Conservation (phyloP, 2,888 invertebrate species). For the Athrips mouffetella region DNA sequence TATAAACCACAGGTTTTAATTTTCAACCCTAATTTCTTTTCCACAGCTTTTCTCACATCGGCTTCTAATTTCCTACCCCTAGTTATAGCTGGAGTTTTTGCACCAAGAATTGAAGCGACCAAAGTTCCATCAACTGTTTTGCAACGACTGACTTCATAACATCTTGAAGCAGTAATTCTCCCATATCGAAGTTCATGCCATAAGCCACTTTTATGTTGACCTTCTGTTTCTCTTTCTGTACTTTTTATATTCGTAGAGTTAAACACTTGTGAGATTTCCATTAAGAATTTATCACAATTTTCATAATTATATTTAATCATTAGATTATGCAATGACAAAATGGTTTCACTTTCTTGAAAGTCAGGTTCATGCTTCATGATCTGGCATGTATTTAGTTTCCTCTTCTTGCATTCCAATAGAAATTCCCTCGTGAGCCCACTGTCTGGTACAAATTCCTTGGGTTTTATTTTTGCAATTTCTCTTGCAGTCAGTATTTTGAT, state of each 20-base stretch:
- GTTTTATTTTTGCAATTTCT: slow-evolving; percentile 23
- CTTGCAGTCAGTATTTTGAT: slow-evolving; percentile 33
- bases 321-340: background rate
- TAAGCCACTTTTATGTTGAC: slow-evolving; percentile 20
- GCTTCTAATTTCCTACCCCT: slow-evolving; percentile 16
- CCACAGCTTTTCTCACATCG: slow-evolving; percentile 6
- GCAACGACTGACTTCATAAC: slow-evolving; percentile 17
- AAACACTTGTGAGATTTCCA: slow-evolving; percentile 14
- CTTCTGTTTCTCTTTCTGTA: slow-evolving; percentile 19
- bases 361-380: slow-evolving; percentile 30
- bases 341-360: slow-evolving; percentile 18
- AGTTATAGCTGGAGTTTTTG: slow-evolving; percentile 15
- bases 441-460: slow-evolving; percentile 22
- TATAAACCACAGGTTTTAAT: slow-evolving; percentile 28
- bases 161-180: slow-evolving; percentile 27
- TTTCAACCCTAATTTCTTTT: slow-evolving; percentile 13
- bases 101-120: slow-evolving; percentile 12
- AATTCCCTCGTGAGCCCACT: slow-evolving; percentile 25
- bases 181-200: slow-evolving; percentile 34
- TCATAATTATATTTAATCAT: slow-evolving; percentile 22
- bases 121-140: slow-evolving; percentile 14
- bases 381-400: slow-evolving; percentile 27
- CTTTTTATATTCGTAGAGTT: slow-evolving; percentile 13
- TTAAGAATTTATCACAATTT: slow-evolving; percentile 22
- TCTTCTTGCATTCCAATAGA: slow-evolving; percentile 26